Conservation (phyloP, 2,113 vertebrate genomes). For the Tachysurus vachellii region DNA sequence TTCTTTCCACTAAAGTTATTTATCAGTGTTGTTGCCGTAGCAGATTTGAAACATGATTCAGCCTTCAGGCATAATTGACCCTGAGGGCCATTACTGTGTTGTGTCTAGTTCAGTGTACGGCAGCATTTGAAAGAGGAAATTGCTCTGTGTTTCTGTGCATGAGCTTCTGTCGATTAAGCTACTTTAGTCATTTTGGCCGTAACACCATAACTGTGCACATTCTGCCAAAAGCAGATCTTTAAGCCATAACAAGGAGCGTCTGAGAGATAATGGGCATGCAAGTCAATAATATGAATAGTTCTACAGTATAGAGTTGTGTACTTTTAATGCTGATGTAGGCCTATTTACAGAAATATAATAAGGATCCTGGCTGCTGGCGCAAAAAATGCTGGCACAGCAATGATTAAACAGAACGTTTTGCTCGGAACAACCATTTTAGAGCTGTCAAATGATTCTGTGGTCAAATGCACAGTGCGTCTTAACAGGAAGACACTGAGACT, state of each 20-base stretch:
- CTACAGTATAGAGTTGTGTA: not conserved
- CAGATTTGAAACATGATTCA: slow-evolving; percentile 32
- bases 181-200: not conserved
- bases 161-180: slow-evolving; percentile 4
- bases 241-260: slow-evolving; percentile 16
- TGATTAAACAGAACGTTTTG: slow-evolving; percentile 17
- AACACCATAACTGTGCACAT: not conserved
- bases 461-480: not conserved
- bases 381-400: slow-evolving; percentile 23
- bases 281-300: not conserved
- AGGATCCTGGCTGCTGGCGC: not conserved
- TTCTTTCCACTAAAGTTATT: not conserved
- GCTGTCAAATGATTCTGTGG: not conserved
- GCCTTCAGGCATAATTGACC: slow-evolving; percentile 43
- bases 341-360: not conserved
- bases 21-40: not conserved
- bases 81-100: slow-evolving; percentile 32
- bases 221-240: not conserved
- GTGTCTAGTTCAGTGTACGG: slow-evolving; percentile 35
- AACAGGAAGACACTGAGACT: not conserved
- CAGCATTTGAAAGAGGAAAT: slow-evolving; percentile 9
- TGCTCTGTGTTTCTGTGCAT: not conserved
- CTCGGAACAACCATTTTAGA: not conserved
- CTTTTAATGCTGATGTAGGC: slow-evolving; percentile 8
- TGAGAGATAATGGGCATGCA: not conserved